Evolutionary conservation across 2,797 vertebrate species (phyloP).

Genomic region (Melanotaenia boesemani): DNA sequence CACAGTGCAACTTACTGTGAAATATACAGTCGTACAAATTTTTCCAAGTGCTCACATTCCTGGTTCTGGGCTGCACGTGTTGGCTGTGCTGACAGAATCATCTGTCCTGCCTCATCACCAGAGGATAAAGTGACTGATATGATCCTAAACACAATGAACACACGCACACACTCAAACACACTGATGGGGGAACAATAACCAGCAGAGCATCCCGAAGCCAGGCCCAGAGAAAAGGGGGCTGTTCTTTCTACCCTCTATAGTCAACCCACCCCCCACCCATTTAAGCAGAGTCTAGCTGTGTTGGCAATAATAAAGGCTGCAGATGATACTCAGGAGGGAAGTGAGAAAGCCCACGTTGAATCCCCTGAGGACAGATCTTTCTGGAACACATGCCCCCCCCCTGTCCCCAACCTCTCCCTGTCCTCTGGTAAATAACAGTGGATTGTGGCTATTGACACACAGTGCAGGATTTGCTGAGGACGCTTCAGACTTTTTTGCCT

Average conservation of each 20-base stretch:
- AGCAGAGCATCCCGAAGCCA: conserved; percentile 67
- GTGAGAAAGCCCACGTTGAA: conserved; percentile 49
- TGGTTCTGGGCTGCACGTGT: conserved; percentile 53
- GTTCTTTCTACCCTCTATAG: conserved; percentile 42
- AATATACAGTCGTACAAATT: conserved; percentile 48
- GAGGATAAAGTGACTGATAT: conserved; percentile 70
- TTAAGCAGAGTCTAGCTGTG: conserved; percentile 57
- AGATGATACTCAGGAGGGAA: conserved; percentile 63
- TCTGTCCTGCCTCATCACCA: conserved; percentile 69
- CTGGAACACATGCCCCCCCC: conserved; percentile 34
- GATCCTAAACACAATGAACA: conserved; percentile 63
- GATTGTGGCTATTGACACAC: conserved; percentile 42
- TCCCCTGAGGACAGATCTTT: conserved; percentile 62
- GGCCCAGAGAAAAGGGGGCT: conserved; percentile 55
- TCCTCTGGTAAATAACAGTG: conserved; percentile 58
- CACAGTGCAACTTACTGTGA: conserved; percentile 48
- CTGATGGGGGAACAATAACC: conserved; percentile 69
- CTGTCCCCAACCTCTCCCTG: background rate
- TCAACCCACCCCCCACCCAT: conserved; percentile 47
- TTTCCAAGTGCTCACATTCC: conserved; percentile 52
- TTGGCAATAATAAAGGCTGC: conserved; percentile 71
- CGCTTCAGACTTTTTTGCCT: conserved; percentile 49
- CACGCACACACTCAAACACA: conserved; percentile 23
- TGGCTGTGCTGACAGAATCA: conserved; percentile 68
- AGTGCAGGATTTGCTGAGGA: conserved; percentile 34